phyloP scores from a whole-genome alignment of 2,113 vertebrate genomes.

The Protobothrops mucrosquamatus region DNA sequence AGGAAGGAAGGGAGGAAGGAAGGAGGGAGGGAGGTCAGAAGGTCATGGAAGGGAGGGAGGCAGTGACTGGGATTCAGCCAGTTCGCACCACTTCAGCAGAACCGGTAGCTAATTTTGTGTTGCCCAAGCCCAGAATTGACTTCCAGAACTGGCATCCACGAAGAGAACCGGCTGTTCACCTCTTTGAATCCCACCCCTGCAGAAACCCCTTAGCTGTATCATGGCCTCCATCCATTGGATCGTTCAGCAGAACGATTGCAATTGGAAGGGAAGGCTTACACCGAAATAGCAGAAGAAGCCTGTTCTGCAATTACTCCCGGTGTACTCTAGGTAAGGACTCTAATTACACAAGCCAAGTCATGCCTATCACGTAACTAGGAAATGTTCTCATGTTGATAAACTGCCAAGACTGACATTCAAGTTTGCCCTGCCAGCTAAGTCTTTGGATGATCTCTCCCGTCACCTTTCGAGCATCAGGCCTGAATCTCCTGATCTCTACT shows the following conservation, averaged over 20 bases:
- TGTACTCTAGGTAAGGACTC: not conserved
- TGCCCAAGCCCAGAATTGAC: too few species aligned
- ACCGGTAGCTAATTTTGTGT: too few species aligned
- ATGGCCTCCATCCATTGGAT: not conserved
- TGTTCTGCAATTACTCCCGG: not conserved
- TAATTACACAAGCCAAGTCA: not conserved
- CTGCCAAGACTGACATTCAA: not conserved
- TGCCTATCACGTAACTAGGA: not conserved
- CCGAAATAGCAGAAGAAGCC: not conserved
- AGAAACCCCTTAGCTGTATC: not conserved
- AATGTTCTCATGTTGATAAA: not conserved
- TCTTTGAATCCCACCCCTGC: not conserved
- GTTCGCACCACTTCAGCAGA: too few species aligned
- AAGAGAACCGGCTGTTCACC: too few species aligned
- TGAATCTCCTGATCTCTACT: not conserved
- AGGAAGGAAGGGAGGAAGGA: rapidly evolving
- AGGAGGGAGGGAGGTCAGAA: too few species aligned
- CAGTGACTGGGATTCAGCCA: too few species aligned
- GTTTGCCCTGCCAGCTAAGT: not conserved
- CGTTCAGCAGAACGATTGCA: not conserved
- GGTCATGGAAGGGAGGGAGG: too few species aligned
- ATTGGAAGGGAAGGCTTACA: not conserved
- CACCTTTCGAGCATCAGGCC: too few species aligned
- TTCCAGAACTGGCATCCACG: too few species aligned
- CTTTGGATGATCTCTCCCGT: not conserved